phyloP scores from a whole-genome alignment of 2,888 invertebrate species.

The Nemoura dubitans region DNA sequence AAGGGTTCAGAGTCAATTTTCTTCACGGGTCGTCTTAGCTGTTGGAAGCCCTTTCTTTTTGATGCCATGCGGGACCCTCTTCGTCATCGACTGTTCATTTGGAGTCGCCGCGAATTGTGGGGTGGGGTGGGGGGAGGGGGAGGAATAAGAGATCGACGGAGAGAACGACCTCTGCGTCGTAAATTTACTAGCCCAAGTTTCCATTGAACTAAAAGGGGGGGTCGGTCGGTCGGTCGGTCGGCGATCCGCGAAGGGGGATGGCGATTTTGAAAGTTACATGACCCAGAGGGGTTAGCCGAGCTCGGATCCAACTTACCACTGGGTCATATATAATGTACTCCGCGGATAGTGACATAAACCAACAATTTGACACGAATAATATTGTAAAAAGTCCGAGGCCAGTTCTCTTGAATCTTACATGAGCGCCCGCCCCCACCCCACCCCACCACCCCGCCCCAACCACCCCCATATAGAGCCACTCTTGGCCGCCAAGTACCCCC shows the following conservation, averaged over 20 bases:
- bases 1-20: not conserved
- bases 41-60: not conserved
- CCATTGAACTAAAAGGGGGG: constrained; percentile 48
- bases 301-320: not conserved
- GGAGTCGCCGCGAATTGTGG: no score
- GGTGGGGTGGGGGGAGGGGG: not conserved
- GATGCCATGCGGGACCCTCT: not conserved
- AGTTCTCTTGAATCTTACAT: constrained; percentile 35
- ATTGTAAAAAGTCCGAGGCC: constrained; percentile 44
- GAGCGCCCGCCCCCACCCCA: not conserved
- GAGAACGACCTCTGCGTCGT: constrained; percentile 35
- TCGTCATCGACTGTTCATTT: constrained; percentile 29
- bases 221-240: not conserved
- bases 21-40: not conserved
- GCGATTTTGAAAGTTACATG: constrained; percentile 35
- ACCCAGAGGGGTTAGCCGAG: constrained; percentile 26
- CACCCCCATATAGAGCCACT: not conserved
- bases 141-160: constrained; percentile 4
- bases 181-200: constrained; percentile 48
- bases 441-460: not conserved
- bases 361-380: constrained; percentile 50
- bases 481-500: not conserved
- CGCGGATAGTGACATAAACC: constrained; percentile 48
- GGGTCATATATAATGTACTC: constrained; percentile 49
- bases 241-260: constrained; percentile 2